Conservation (phyloP, 2,888 invertebrate genomes). For the Caenorhabditis sp. region DNA sequence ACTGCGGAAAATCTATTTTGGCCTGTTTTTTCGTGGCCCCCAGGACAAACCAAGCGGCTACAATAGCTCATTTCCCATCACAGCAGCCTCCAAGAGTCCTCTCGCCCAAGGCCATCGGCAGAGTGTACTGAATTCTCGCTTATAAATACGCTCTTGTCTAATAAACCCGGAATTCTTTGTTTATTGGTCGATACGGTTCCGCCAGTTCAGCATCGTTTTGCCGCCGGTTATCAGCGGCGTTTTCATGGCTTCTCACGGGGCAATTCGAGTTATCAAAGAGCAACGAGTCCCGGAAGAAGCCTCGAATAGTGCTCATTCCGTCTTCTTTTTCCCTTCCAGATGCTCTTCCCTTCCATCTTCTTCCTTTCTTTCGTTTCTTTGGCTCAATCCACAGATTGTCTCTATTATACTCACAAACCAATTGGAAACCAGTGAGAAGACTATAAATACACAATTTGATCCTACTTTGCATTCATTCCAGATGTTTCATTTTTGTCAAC, state of each 20-base stretch:
- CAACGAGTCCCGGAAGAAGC: background rate
- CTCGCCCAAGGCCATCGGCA: slow-evolving; percentile 2
- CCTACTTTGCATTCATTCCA: background rate
- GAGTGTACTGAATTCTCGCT: background rate
- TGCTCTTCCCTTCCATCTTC: slow-evolving; percentile 22
- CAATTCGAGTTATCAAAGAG: background rate
- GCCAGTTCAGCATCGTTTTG: slow-evolving; percentile 1
- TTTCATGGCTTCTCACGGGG: background rate
- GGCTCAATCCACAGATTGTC: background rate
- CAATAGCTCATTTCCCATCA: background rate
- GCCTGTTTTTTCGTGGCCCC: slow-evolving; percentile 13
- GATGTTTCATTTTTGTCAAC: slow-evolving; percentile 16
- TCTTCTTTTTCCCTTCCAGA: slow-evolving; percentile 5
- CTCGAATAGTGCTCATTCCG: background rate
- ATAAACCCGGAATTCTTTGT: background rate
- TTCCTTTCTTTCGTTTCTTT: background rate
- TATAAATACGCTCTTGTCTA: slow-evolving; percentile 6
- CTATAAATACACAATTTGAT: background rate
- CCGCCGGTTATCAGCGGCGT: slow-evolving; percentile 1
- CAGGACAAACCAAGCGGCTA: background rate
- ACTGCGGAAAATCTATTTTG: slow-evolving; percentile 7
- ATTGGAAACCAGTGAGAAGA: slow-evolving; percentile 11
- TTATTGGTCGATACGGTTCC: background rate
- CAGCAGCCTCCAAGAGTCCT: background rate
- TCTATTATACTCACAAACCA: background rate